Percentiles rank a stretch among this genome's conserved stretches.
These are phyloP conservation scores for Lacerta bilineata DNA, from an alignment of 2,797 vertebrate species.

Conservation along the genomic window DNA sequence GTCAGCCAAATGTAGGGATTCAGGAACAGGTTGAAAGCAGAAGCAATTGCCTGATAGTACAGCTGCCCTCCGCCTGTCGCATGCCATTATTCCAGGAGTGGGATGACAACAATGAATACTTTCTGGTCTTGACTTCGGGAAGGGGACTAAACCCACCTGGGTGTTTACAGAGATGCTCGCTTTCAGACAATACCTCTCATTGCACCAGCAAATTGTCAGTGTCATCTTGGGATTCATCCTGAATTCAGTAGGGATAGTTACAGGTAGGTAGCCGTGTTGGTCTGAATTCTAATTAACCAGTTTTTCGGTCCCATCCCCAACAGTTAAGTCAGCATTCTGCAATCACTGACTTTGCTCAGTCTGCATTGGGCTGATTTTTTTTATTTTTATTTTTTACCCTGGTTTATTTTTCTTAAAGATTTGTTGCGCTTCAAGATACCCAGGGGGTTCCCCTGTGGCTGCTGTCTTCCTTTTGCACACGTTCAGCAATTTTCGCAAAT, in stretches of 20 bases:
- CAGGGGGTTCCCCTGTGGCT: too few species aligned
- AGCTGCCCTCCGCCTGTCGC: not conserved
- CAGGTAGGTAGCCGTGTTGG: too few species aligned
- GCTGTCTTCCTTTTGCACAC: not conserved
- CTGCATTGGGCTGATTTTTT: too few species aligned
- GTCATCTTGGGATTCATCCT: not conserved
- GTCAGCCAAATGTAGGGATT: not conserved
- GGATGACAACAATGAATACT: not conserved
- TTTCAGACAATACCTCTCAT: not conserved
- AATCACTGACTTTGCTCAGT: too few species aligned
- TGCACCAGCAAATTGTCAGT: not conserved
- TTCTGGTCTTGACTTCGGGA: not conserved
- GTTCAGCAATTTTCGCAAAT: slow-evolving; percentile 5
- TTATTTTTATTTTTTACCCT: too few species aligned
- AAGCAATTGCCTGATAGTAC: not conserved
- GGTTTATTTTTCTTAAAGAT: too few species aligned
- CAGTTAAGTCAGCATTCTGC: too few species aligned
- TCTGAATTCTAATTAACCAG: too few species aligned
- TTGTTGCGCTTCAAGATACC: too few species aligned
- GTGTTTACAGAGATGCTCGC: not conserved
- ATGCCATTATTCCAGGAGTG: not conserved
- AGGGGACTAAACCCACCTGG: not conserved
- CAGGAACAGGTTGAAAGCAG: not conserved
- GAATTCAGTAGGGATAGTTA: too few species aligned
- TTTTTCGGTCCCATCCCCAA: too few species aligned